Percentiles rank a stretch among this genome's conserved stretches.
phyloP scores from a whole-genome alignment of 1,140 invertebrate species.

The Holcopasites calliopsidis region DNA sequence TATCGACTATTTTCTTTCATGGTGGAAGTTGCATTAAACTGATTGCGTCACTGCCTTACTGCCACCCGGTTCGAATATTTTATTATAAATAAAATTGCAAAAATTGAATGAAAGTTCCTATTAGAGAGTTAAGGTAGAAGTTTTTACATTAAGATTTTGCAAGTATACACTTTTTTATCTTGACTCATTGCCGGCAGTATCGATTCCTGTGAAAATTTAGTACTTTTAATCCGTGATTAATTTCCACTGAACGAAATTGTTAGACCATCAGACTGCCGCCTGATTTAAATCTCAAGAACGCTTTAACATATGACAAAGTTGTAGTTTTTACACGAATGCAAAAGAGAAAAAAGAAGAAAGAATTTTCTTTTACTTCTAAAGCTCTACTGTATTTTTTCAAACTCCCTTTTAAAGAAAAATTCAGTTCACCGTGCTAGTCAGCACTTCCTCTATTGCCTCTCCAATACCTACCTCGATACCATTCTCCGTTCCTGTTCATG shows the following conservation, averaged over 20 bases:
- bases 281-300: background rate
- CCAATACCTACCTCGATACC: too few relatives aligned
- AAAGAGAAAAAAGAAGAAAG: background rate
- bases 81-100: too few relatives aligned
- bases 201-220: slow-evolving; percentile 37
- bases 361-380: background rate
- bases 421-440: background rate
- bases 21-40: background rate
- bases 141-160: background rate
- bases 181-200: slow-evolving; percentile 26
- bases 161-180: slow-evolving; percentile 46
- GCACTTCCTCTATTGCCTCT: background rate
- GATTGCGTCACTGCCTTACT: background rate
- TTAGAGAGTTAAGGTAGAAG: too few relatives aligned
- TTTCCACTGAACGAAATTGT: slow-evolving; percentile 9
- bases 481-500: background rate
- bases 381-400: background rate
- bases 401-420: background rate
- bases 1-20: slow-evolving; percentile 18
- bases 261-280: background rate
- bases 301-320: background rate
- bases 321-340: background rate
- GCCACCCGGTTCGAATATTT: too few relatives aligned
- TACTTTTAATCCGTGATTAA: slow-evolving; percentile 43
- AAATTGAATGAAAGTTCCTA: too few relatives aligned